A percentile compares a stretch with the other conserved stretches of the same genome.
phyloP scores from a whole-genome alignment of 2,888 invertebrate genomes.

The Tuberolachnus salignus region DNA sequence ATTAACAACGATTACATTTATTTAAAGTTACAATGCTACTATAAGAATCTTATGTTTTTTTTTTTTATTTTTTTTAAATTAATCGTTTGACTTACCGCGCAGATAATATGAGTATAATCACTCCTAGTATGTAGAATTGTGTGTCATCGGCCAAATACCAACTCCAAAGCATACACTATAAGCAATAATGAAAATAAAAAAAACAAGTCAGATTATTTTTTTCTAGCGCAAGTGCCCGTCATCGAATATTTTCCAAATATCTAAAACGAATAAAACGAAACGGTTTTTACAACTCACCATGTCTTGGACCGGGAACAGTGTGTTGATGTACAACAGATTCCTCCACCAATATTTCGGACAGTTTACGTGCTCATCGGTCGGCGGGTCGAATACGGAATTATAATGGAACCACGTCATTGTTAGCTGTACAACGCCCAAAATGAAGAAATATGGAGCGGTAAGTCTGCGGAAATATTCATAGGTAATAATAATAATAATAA shows the following conservation, averaged over 20 bases:
- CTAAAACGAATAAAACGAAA: too few relatives aligned
- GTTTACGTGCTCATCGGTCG: slow-evolving; percentile 73
- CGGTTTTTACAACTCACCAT: slow-evolving; percentile 62
- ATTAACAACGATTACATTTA: too few relatives aligned
- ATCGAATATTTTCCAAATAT: too few relatives aligned
- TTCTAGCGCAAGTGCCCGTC: too few relatives aligned
- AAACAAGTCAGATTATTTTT: not conserved
- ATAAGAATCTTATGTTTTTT: too few relatives aligned
- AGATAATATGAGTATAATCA: slow-evolving; percentile 79
- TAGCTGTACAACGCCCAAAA: slow-evolving; percentile 76
- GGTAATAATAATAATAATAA: not conserved
- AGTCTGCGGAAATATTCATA: slow-evolving; percentile 66
- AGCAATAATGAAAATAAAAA: slow-evolving; percentile 57
- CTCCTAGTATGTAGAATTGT: slow-evolving; percentile 83
- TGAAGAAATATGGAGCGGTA: slow-evolving; percentile 82
- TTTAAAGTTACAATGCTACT: too few relatives aligned
- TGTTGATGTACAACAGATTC: slow-evolving; percentile 82
- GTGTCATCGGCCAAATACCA: slow-evolving; percentile 89
- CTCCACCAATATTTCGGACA: slow-evolving; percentile 84
- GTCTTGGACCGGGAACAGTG: slow-evolving; percentile 75
- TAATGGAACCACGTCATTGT: slow-evolving; percentile 75
- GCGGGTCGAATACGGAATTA: slow-evolving; percentile 76
- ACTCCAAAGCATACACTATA: slow-evolving; percentile 89
- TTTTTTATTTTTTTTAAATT: too few relatives aligned
- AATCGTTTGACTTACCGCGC: slow-evolving; percentile 65